These are phyloP conservation scores for Atta cephalotes DNA, from an alignment of 1,140 invertebrate genomes.

Conservation along the genomic window DNA sequence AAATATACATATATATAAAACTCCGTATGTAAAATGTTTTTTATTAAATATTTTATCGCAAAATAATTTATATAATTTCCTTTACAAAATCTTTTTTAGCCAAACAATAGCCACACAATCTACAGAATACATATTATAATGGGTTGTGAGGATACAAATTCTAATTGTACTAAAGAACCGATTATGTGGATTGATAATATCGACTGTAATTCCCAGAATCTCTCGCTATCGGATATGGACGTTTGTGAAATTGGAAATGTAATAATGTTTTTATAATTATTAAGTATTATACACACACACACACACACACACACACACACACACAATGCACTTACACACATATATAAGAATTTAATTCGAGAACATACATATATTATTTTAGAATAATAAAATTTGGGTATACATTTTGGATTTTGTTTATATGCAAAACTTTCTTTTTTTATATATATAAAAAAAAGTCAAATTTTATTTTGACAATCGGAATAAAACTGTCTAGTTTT, in stretches of 20 bases:
- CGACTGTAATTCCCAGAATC: background rate
- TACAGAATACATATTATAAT: background rate
- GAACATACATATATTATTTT: too few species aligned
- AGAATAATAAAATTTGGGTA: too few species aligned
- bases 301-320: too few species aligned
- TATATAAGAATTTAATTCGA: background rate
- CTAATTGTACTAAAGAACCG: background rate
- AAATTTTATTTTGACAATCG: too few species aligned
- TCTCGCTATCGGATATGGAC: background rate
- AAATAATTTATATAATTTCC: background rate
- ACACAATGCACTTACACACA: background rate
- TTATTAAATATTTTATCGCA: background rate
- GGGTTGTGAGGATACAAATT: background rate
- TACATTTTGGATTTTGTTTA: too few species aligned
- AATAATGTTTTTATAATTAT: slow-evolving; percentile 25
- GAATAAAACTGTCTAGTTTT: too few species aligned
- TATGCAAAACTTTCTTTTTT: too few species aligned
- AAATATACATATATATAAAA: background rate
- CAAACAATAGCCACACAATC: background rate
- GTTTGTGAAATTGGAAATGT: background rate
- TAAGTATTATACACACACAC: too few species aligned
- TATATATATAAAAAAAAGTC: too few species aligned
- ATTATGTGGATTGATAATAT: background rate
- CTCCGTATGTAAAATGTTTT: background rate
- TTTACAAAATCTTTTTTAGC: background rate